Conservation (phyloP, 2,113 vertebrate genomes). For the Ptyas mucosa region DNA sequence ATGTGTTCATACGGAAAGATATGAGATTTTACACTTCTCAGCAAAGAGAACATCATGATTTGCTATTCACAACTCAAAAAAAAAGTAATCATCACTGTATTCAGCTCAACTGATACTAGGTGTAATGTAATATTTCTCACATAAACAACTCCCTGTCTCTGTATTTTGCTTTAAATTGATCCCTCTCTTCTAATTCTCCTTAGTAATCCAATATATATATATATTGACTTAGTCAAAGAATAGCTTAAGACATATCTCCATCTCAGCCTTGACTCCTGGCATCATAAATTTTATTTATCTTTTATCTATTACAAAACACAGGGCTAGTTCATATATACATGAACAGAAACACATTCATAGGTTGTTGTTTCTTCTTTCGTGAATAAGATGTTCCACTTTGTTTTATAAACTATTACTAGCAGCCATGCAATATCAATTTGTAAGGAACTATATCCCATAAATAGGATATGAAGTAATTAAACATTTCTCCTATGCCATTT, state of each 20-base stretch:
- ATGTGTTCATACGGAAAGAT: not conserved
- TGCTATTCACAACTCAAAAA: not conserved
- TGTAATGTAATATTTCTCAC: not conserved
- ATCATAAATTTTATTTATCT: not conserved
- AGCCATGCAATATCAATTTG: not conserved
- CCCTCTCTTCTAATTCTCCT: not conserved
- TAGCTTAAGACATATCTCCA: not conserved
- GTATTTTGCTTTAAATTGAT: not conserved
- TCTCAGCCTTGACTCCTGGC: not conserved
- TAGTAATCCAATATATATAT: not conserved
- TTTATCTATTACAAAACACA: not conserved
- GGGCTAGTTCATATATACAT: not conserved
- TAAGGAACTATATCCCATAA: not conserved
- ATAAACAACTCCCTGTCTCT: not conserved
- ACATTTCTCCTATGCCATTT: not conserved
- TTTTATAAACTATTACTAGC: not conserved
- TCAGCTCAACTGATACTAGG: not conserved
- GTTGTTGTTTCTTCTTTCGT: not conserved
- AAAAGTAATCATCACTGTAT: not conserved
- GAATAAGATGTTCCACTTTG: not conserved
- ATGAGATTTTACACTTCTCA: not conserved
- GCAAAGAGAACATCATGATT: not conserved
- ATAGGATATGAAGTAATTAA: not conserved
- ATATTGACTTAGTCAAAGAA: not conserved
- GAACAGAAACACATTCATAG: not conserved